Percentiles rank a stretch among this genome's conserved stretches.
Evolutionary conservation across 2,113 vertebrate genomes (phyloP).

Genomic region (Stercorarius parasiticus): DNA sequence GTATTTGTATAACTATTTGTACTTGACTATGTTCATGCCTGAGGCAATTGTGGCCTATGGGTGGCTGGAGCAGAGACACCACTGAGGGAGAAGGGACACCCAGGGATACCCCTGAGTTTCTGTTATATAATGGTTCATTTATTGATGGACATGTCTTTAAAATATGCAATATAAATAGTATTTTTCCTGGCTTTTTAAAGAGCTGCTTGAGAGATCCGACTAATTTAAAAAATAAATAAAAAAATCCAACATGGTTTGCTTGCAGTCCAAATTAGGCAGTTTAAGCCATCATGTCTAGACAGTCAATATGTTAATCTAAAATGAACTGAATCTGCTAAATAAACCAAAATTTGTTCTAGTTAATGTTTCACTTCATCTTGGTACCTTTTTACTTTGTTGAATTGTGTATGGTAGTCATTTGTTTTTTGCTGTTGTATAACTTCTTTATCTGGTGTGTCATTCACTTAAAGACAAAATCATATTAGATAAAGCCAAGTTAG

Average conservation of each 20-base stretch:
- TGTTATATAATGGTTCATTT: background rate
- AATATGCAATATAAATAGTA: background rate
- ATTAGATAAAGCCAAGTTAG: background rate
- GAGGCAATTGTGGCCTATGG: background rate
- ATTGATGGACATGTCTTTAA: background rate
- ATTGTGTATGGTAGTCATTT: background rate
- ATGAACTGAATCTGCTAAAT: background rate
- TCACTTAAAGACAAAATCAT: background rate
- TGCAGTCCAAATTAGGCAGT: background rate
- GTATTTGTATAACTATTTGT: background rate
- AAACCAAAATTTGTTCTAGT: background rate
- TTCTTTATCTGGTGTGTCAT: background rate
- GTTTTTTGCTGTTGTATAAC: background rate
- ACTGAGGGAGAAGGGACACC: background rate
- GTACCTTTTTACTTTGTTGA: background rate
- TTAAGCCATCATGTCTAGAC: background rate
- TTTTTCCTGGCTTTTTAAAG: background rate
- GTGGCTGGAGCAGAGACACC: background rate
- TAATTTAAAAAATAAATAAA: background rate
- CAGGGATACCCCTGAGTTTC: background rate
- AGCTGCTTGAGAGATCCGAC: background rate
- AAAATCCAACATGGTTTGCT: background rate
- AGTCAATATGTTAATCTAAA: background rate
- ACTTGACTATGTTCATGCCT: fast-evolving
- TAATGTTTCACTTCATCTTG: background rate